Evolutionary conservation across 2,888 invertebrate genomes (phyloP), one percentile per base, ranked within the genome.

Genomic region (Mythimna vitellina): DNA sequence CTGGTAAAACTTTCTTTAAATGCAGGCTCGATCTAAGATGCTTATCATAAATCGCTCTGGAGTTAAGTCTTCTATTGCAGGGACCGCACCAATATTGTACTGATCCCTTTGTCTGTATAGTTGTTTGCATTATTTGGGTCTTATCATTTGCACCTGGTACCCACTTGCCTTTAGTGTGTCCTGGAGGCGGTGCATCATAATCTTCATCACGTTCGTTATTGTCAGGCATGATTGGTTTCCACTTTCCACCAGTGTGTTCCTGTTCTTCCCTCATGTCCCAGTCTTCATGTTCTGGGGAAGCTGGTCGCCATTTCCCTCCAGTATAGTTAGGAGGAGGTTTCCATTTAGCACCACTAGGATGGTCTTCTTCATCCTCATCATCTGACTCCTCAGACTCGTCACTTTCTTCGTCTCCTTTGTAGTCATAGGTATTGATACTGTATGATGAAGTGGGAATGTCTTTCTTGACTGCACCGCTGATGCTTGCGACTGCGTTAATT

Each of bases 161-260:
- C 98, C 98, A 98, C 95, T 98, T 98, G 0, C 98, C 98, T 90
- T 97, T 97, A 0, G 98, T 98, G 85, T 98, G 97, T 54, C 96
- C 97, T 5, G 97, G 97, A 0, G 98, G 97, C 3, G 98, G 98
- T 81, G 96, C 96, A 67, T 95, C 96, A 84, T 95, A 96, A 86
- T 96, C 95, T 69, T 96, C 96, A 25, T 96, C 95, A 38, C 96
- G 93, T 29, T 96, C 95, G 14, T 93, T 92, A 6, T 87, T 82
- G 35, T 92, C 93, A 14, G 88, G 83, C 81, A 92, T 89, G 32
- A 95, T 87, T 1, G 97, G 96, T 87, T 96, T 97, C 97, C 97
- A 97, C 89, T 97, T 97, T 0, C 97, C 97, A 1, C 97, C 97
- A 0, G 97, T 97, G 78, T 97, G 96, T 72, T 96, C 94, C 62